Percentiles rank a stretch among this genome's conserved stretches.
phyloP scores from a whole-genome alignment of 2,113 vertebrate species.

The Myxocyprinus asiaticus region DNA sequence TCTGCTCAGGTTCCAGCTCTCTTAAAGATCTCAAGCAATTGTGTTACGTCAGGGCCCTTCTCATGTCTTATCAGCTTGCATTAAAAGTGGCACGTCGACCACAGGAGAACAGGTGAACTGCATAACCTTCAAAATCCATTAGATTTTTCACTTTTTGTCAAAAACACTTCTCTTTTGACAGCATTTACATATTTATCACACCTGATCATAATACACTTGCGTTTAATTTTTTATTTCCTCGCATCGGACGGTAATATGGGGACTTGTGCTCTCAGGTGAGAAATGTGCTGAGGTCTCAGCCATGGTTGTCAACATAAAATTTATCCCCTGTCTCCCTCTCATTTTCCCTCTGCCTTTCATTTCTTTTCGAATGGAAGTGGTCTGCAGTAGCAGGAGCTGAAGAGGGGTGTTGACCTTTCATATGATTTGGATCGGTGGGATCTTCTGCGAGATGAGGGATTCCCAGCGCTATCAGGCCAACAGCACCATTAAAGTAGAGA shows the following conservation, averaged over 20 bases:
- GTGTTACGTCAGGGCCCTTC: constrained; percentile 71
- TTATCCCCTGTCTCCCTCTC: too few species aligned
- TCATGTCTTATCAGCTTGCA: constrained; percentile 65
- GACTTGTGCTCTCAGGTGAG: constrained; percentile 77
- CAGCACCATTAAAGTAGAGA: constrained; percentile 45
- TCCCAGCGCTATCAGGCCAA: constrained; percentile 28
- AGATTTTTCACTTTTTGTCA: constrained; percentile 82
- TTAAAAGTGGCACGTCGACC: constrained; percentile 66
- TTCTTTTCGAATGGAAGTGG: constrained; percentile 40
- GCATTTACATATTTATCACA: constrained; percentile 94
- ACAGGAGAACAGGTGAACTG: constrained; percentile 73
- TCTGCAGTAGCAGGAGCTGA: constrained; percentile 32
- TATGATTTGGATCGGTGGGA: constrained; percentile 50
- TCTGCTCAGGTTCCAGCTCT: constrained; percentile 33
- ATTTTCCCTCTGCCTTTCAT: constrained; percentile 44
- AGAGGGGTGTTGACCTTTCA: constrained; percentile 52
- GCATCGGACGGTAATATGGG: constrained; percentile 49
- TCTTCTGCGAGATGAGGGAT: constrained; percentile 47
- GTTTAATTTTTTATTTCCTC: constrained; percentile 66
- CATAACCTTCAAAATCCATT: constrained; percentile 85
- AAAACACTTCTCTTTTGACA: constrained; percentile 69
- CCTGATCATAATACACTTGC: constrained; percentile 82
- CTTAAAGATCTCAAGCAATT: constrained; percentile 65
- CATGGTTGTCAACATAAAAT: constrained; percentile 71
- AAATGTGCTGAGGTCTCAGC: constrained; percentile 74